Evolutionary conservation across 2,113 vertebrate genomes (phyloP).

Genomic region (Silurus glanis): DNA sequence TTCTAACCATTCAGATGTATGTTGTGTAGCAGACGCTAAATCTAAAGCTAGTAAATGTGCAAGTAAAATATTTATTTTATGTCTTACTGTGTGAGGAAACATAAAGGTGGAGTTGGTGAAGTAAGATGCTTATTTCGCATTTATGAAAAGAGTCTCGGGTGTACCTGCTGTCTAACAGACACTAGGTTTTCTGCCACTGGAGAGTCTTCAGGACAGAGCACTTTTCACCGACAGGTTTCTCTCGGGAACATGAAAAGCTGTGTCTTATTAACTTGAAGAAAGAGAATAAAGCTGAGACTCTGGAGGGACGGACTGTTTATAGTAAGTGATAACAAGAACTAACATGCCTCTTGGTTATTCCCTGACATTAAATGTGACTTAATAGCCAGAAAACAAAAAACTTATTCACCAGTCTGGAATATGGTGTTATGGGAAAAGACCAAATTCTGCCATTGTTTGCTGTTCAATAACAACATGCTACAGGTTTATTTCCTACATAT

Average conservation of each 20-base stretch:
- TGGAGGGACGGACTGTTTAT: not conserved
- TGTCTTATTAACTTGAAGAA: not conserved
- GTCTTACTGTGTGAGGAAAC: not conserved
- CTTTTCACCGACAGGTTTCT: not conserved
- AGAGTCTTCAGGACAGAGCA: not conserved
- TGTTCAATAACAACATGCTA: not conserved
- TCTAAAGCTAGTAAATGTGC: not conserved
- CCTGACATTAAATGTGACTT: not conserved
- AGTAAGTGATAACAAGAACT: not conserved
- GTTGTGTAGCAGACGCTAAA: not conserved
- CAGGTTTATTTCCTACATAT: constrained; percentile 4
- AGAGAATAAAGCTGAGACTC: not conserved
- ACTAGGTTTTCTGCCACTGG: not conserved
- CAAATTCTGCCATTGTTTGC: not conserved
- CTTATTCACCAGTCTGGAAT: not conserved
- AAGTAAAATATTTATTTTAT: too few species aligned
- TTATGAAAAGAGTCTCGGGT: not conserved
- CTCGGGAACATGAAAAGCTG: not conserved
- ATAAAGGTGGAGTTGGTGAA: not conserved
- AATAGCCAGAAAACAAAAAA: not conserved
- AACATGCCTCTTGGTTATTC: not conserved
- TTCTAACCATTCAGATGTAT: too few species aligned
- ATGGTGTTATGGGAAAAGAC: not conserved
- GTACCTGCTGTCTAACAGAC: not conserved
- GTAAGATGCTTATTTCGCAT: not conserved